phyloP scores from a whole-genome alignment of 2,797 vertebrate genomes.

The Atherinosoma microstoma region DNA sequence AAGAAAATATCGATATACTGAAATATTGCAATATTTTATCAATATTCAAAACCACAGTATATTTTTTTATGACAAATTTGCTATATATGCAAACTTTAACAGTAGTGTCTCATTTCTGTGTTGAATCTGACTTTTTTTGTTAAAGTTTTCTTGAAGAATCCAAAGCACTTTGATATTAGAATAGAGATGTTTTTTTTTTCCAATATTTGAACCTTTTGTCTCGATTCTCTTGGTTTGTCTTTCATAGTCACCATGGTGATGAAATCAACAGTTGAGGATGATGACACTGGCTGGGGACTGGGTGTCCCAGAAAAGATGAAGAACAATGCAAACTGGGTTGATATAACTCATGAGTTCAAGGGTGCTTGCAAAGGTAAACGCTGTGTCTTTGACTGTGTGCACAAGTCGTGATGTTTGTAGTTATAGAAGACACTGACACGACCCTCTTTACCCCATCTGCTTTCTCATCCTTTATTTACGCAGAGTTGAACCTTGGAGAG shows the following conservation, averaged over 20 bases:
- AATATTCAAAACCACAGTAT: no score
- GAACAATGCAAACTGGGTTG: conserved; percentile 92
- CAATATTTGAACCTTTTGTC: conserved; percentile 7
- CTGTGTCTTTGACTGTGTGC: background rate
- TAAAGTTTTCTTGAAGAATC: no score
- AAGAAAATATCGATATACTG: no score
- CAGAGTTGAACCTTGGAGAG: conserved; percentile 96
- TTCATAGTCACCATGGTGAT: conserved; percentile 90
- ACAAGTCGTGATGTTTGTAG: background rate
- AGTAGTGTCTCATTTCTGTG: no score
- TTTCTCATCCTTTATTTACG: conserved; percentile 51
- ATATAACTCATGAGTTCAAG: conserved; percentile 96
- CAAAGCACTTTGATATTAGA: no score
- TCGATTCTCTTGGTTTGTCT: conserved; percentile 13
- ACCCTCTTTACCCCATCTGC: conserved; percentile 9
- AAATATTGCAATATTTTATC: no score
- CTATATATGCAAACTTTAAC: no score
- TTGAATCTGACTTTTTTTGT: no score
- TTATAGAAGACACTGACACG: conserved; percentile 10
- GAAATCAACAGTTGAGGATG: conserved; percentile 94
- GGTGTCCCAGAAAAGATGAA: conserved; percentile 95
- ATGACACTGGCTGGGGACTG: conserved; percentile 95
- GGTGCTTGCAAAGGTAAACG: conserved; percentile 92
- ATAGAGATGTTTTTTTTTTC: background rate
- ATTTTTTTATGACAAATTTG: no score